Evolutionary conservation across 2,888 invertebrate species (phyloP).

Genomic region (Polietes domitor): DNA sequence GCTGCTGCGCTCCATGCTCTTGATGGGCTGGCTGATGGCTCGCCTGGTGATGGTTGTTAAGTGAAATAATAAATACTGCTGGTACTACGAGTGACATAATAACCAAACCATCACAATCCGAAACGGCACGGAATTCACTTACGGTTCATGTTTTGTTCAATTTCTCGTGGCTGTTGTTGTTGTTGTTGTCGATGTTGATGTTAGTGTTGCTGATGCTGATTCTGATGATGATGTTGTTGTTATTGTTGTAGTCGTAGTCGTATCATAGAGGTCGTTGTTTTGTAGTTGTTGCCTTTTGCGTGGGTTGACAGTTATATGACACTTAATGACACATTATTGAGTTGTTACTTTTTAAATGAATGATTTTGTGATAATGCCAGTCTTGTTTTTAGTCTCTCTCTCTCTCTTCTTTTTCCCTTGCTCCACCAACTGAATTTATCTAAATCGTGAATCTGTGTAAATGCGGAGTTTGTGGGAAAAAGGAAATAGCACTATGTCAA

Average conservation of each 20-base stretch:
- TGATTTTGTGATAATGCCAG: slow-evolving; percentile 52
- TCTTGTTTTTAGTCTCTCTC: background rate
- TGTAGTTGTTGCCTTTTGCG: slow-evolving; percentile 52
- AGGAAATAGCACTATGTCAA: background rate
- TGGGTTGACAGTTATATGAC: slow-evolving; percentile 67
- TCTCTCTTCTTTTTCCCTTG: background rate
- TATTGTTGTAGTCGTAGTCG: slow-evolving; percentile 42
- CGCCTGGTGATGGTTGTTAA: slow-evolving; percentile 55
- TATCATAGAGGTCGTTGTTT: slow-evolving; percentile 63
- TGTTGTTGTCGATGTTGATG: slow-evolving; percentile 45
- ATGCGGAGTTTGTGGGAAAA: background rate
- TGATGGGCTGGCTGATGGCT: slow-evolving; percentile 46
- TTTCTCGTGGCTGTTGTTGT: slow-evolving; percentile 26
- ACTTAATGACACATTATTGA: slow-evolving; percentile 68
- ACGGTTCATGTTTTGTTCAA: slow-evolving; percentile 29
- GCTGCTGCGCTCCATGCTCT: slow-evolving; percentile 44
- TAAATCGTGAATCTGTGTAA: slow-evolving; percentile 29
- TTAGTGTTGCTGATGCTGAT: too few relatives aligned
- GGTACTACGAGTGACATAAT: slow-evolving; percentile 63
- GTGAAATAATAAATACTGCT: slow-evolving; percentile 61
- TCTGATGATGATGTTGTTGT: slow-evolving; percentile 44
- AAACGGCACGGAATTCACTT: slow-evolving; percentile 54
- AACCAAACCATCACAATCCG: slow-evolving; percentile 38
- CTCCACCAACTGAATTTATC: slow-evolving; percentile 7
- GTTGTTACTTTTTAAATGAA: slow-evolving; percentile 66